Evolutionary conservation across 2,113 vertebrate genomes (phyloP), one percentile per base, ranked within the genome.

Genomic region (Gopherus flavomarginatus): DNA sequence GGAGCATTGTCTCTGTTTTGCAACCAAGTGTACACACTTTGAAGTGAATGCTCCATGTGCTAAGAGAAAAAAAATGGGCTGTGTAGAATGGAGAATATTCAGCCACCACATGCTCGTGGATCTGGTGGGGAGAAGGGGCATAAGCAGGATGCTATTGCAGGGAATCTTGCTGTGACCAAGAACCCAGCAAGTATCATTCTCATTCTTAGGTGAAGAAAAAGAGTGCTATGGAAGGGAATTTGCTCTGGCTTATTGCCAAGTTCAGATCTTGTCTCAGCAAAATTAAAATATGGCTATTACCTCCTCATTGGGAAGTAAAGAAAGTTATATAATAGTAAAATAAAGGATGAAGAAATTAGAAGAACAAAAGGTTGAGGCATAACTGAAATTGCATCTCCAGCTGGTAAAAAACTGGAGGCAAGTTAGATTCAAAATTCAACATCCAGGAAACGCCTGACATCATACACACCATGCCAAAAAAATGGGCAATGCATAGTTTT

Each of bases 21-120:
- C 93, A 96, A 72, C 87, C 95, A 95, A 93, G 93, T 50, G 80
- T 26, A 88, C 77, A 31, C 65, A 56, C 84, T 95, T 82, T 77
- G 86, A 96, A 95, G 87, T 0, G 0, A 13, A 90, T 88, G 85
- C 54, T 57, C 54, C 29, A 47, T 5, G 85, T 65, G 90, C 81
- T 59, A 77, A 90, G 57, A 53, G 85, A 38, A 65, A 50, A 88
- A 78, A 95, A 57, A 49, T 4, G 52, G 93, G 77, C 2, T 8
- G 83, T 65, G 65, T 2, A 35, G 31, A 24, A 81, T 26, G n/a
- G 49, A 81, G 35, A 24, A 65, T 24, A 27, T 14, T 69, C 89
- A 90, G 86, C 75, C 69, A 69, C 81, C 95, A 95, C 81, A 90
- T 75, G 90, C 79, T 91, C 1, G 0, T 42, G 81, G 77, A 93